A percentile compares a stretch with the other conserved stretches of the same genome.
phyloP scores from a whole-genome alignment of 2,888 invertebrate genomes.

The Fissipunctia ypsillon region DNA sequence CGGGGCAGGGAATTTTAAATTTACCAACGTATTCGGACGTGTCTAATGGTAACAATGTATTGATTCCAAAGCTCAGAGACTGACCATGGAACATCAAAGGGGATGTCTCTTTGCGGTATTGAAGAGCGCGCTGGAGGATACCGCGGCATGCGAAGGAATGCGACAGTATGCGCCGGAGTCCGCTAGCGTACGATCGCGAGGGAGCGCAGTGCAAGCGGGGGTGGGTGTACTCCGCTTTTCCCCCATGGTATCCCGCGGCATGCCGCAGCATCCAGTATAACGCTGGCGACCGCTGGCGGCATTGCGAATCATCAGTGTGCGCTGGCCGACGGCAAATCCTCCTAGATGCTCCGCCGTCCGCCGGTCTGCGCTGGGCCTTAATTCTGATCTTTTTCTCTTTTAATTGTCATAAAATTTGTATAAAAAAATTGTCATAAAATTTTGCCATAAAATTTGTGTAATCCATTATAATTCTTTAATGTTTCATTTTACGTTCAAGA shows the following conservation, averaged over 20 bases:
- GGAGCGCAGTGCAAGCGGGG: too few species aligned
- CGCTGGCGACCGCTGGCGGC: too few species aligned
- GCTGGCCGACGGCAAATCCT: too few species aligned
- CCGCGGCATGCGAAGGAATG: too few species aligned
- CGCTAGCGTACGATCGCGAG: background rate
- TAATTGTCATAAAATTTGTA: slow-evolving; percentile 15
- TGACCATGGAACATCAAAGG: background rate
- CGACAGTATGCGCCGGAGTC: background rate
- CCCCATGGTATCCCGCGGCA: too few species aligned
- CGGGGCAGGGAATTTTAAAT: background rate
- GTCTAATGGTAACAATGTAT: background rate
- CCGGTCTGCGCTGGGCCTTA: too few species aligned
- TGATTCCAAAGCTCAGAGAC: background rate
- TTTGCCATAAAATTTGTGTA: slow-evolving; percentile 12
- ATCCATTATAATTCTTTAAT: slow-evolving; percentile 20
- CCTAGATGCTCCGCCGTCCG: too few species aligned
- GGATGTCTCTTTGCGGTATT: background rate
- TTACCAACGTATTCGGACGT: background rate
- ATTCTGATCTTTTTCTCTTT: slow-evolving; percentile 14
- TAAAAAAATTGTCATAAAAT: too few species aligned
- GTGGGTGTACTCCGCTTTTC: too few species aligned
- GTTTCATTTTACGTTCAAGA: slow-evolving; percentile 30
- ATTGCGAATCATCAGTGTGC: too few species aligned
- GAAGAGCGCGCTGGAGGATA: background rate
- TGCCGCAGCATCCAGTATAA: too few species aligned